Base-by-base conservation (phyloP, 2,888 invertebrate species). In the Drosophila aldrichi region DNA sequence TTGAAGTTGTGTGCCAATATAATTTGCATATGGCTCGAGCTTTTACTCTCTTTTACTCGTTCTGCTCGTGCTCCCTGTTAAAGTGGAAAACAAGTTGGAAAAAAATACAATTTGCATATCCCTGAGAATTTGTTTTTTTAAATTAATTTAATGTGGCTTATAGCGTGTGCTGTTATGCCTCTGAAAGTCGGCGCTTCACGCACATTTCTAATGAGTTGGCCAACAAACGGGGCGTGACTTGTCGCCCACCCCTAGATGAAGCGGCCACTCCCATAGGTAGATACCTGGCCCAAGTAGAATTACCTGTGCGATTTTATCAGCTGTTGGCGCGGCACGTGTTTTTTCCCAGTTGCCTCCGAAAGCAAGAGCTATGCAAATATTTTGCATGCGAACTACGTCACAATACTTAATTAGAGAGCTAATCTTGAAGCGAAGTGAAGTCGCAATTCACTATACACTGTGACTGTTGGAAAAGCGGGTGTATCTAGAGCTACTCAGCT, bases 31-130 rank as follows among this genome's bases (percentile, higher is more conserved):
- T 34, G 49, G n/a, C 25, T 20, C 22, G 16, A 8, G 41, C n/a
- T 22, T 2, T 38, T 0, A 5, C 38, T 52, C 6, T 52, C 6
- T 22, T 0, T 2, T 9, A 16, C 9, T 9, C 34, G 9, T 9
- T 34, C 5, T 20, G 16, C n/a, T n/a, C 51, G 1, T 34, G 18
- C 40, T 20, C 54, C 4, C 12, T 4, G 1, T n/a, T 22, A 40
- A 25, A 52, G 40, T 41, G 48, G 46, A 74, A 56, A 22, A 40
- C 14, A 58, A 41, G 18, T 9, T 38, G 2, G n/a, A n/a, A 40
- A 63, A 57, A 54, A 52, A 48, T 12, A 32, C 22, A 57, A 76
- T 76, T 77, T 77, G 38, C 69, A 77, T 77, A 77, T 29, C 29
- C 25, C 12, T 14, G 51, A 16, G 20, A 22, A 16, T 22, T 54